Evolutionary conservation across 2,797 vertebrate genomes (phyloP).

Genomic region (Siniperca obscura): DNA sequence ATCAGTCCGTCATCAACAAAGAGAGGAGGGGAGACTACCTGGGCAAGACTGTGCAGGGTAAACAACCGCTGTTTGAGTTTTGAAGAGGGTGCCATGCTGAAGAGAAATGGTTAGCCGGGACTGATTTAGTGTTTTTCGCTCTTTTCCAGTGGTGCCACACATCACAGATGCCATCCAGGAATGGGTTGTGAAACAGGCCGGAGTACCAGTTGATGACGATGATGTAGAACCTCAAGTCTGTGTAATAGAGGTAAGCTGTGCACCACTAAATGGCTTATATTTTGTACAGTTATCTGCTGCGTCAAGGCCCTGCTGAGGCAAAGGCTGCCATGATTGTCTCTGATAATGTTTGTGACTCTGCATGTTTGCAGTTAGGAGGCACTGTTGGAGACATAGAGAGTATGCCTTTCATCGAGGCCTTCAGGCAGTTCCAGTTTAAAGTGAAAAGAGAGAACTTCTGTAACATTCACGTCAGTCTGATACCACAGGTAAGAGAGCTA

Average conservation of each 20-base stretch:
- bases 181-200: slow-evolving; percentile 95
- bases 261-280: not conserved
- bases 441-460: slow-evolving; percentile 96
- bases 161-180: slow-evolving; percentile 99
- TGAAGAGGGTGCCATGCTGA: not conserved
- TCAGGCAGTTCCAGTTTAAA: slow-evolving; percentile 98
- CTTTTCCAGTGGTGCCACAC: slow-evolving; percentile 91
- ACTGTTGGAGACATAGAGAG: slow-evolving; percentile 97
- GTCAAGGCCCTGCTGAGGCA: too few relatives aligned
- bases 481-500: slow-evolving; percentile 90
- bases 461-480: slow-evolving; percentile 95
- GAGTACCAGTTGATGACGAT: slow-evolving; percentile 93
- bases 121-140: not conserved
- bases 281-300: not conserved
- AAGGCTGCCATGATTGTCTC: not conserved
- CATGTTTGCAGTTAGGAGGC: slow-evolving; percentile 90
- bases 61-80: not conserved
- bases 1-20: slow-evolving; percentile 97
- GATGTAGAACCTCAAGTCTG: slow-evolving; percentile 94
- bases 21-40: slow-evolving; percentile 96
- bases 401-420: slow-evolving; percentile 97
- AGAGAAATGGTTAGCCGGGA: not conserved
- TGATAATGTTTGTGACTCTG: not conserved
- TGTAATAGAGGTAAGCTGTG: slow-evolving; percentile 91
- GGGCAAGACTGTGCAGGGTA: slow-evolving; percentile 97